Conservation (phyloP, 2,888 invertebrate species). For the Caenorhabditis sp. region DNA sequence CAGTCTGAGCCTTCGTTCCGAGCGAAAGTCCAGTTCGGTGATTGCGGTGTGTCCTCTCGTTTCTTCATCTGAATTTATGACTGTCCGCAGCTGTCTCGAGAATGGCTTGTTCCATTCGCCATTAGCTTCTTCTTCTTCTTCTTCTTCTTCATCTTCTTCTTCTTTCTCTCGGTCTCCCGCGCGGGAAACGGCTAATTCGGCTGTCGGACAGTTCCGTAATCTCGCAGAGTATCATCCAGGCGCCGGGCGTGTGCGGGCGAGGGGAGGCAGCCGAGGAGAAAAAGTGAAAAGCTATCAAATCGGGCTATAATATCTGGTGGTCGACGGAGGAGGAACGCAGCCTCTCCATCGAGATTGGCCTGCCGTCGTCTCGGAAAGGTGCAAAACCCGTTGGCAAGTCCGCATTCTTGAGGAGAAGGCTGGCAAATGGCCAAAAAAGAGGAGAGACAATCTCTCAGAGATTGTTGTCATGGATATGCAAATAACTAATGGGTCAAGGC, state of each 20-base stretch:
- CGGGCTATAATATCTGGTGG: conserved; percentile 20
- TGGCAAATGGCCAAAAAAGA: conserved; percentile 3
- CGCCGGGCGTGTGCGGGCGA: neutral
- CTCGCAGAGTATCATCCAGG: conserved; percentile 20
- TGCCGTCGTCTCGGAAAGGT: conserved; percentile 1
- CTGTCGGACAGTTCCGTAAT: conserved; percentile 31
- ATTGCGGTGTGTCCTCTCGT: neutral
- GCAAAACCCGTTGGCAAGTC: conserved; percentile 39
- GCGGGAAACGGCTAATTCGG: neutral
- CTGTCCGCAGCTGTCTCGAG: neutral
- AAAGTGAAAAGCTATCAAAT: conserved; percentile 50
- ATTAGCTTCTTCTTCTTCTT: conserved; percentile 5
- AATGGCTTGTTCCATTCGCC: neutral
- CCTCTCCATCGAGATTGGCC: conserved; percentile 10
- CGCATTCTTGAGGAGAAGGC: conserved; percentile 23
- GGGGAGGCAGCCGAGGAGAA: conserved; percentile 14
- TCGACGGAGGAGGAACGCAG: conserved; percentile 5
- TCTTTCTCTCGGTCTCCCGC: conserved; percentile 20
- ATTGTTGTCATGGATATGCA: neutral
- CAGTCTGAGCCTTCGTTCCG: neutral
- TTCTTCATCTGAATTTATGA: conserved; percentile 3
- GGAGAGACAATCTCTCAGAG: no score
- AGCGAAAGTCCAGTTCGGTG: neutral
- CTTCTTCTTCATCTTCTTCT: conserved; percentile 20
- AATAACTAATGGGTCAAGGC: conserved; percentile 24